Percentiles rank a stretch among this genome's conserved stretches.
Evolutionary conservation across 2,113 vertebrate species (phyloP).

Genomic region (Pygoscelis antarcticus): DNA sequence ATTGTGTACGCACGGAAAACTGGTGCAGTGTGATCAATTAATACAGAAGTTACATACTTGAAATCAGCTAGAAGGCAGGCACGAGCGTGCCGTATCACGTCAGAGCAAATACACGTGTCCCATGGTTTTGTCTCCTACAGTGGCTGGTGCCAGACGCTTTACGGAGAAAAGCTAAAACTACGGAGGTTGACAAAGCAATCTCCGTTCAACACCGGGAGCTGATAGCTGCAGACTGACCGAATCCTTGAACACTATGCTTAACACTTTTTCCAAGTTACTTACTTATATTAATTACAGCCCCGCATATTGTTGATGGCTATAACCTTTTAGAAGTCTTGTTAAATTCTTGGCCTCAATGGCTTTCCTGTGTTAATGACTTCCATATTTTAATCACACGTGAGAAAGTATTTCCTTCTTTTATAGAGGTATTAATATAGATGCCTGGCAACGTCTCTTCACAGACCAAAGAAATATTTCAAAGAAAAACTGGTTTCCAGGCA

Average conservation of each 20-base stretch:
- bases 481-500: not conserved
- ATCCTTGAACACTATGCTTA: not conserved
- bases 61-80: not conserved
- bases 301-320: not conserved
- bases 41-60: not conserved
- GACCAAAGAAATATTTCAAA: not conserved
- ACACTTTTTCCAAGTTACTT: not conserved
- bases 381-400: not conserved
- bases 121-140: not conserved
- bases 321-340: not conserved
- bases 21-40: not conserved
- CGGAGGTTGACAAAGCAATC: not conserved
- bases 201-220: not conserved
- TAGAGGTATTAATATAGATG: not conserved
- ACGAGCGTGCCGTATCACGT: accelerated
- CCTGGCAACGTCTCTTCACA: not conserved
- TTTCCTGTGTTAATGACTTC: conserved; percentile 40
- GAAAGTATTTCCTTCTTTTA: conserved; percentile 31
- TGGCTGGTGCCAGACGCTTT: not conserved
- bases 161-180: not conserved
- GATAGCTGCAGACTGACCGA: not conserved
- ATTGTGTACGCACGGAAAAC: accelerated
- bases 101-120: not conserved
- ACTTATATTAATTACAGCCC: not conserved
- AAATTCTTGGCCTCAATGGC: not conserved